Conservation (phyloP, 2,888 invertebrate species). For the Deilephila porcellus region DNA sequence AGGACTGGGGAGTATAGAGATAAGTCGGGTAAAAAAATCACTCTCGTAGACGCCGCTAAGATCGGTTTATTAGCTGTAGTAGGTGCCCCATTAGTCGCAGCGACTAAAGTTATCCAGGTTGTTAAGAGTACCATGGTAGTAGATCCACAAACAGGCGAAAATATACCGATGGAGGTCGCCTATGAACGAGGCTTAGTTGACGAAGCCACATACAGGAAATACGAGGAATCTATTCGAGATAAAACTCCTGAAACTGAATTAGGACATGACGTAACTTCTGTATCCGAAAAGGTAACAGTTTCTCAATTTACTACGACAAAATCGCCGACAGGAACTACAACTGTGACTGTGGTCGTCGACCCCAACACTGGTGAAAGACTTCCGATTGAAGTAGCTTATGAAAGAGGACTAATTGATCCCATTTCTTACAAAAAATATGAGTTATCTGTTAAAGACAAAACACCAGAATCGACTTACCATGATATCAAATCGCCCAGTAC, state of each 20-base stretch:
- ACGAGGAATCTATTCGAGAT: conserved; percentile 77
- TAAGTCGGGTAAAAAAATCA: conserved; percentile 87
- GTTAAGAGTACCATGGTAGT: conserved; percentile 87
- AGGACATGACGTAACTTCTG: conserved; percentile 49
- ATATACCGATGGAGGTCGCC: conserved; percentile 92
- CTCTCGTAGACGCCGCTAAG: conserved; percentile 90
- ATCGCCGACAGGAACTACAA: conserved; percentile 39
- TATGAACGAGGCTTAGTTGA: conserved; percentile 90
- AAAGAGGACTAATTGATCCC: conserved; percentile 65
- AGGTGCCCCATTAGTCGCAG: conserved; percentile 90
- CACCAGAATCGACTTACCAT: conserved; percentile 49
- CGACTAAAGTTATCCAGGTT: conserved; percentile 88
- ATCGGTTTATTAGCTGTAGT: conserved; percentile 90
- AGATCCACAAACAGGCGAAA: conserved; percentile 92
- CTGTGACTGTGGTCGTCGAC: conserved; percentile 81
- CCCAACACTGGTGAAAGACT: conserved; percentile 90
- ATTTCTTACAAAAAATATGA: conserved; percentile 80
- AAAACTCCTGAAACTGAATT: conserved; percentile 61
- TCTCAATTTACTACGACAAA: conserved; percentile 66
- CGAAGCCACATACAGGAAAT: conserved; percentile 78
- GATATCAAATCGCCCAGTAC: conserved; percentile 42
- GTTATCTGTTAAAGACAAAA: conserved; percentile 62
- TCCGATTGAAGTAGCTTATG: conserved; percentile 88
- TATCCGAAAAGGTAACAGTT: conserved; percentile 50
- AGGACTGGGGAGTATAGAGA: conserved; percentile 88